Evolutionary conservation across 2,888 invertebrate genomes (phyloP).

Genomic region (Oscheius onirici): DNA sequence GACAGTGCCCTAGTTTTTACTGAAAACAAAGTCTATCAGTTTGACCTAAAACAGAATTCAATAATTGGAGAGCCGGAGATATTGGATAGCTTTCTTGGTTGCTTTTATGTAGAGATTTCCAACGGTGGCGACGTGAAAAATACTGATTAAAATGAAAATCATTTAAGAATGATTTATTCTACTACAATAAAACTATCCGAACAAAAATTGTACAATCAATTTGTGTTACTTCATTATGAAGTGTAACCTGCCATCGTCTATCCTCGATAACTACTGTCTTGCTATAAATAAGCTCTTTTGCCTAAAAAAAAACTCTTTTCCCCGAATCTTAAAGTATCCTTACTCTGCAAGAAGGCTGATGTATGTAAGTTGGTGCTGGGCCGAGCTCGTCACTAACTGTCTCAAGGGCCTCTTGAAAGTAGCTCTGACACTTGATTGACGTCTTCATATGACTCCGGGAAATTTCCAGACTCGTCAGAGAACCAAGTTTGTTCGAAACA

Average conservation of each 20-base stretch:
- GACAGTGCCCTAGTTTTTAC: background rate
- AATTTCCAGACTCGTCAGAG: background rate
- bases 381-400: background rate
- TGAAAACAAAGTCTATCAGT: slow-evolving; percentile 7
- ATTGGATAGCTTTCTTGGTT: background rate
- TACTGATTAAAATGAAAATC: background rate
- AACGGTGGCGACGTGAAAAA: background rate
- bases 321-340: too few species aligned
- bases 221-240: too few species aligned
- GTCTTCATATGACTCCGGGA: background rate
- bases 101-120: slow-evolving; percentile 12
- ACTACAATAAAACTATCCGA: too few species aligned
- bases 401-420: background rate
- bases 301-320: too few species aligned
- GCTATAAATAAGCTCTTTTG: too few species aligned
- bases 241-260: too few species aligned
- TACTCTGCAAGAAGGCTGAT: too few species aligned
- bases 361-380: background rate
- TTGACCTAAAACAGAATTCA: background rate
- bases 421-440: background rate
- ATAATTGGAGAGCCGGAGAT: slow-evolving; percentile 1
- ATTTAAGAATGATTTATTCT: too few species aligned
- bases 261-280: too few species aligned
- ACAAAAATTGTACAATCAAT: too few species aligned
- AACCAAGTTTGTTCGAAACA: background rate